Evolutionary conservation across 2,113 vertebrate species (phyloP), one percentile per base, ranked within the genome.

Genomic region (Lamprotornis superbus): DNA sequence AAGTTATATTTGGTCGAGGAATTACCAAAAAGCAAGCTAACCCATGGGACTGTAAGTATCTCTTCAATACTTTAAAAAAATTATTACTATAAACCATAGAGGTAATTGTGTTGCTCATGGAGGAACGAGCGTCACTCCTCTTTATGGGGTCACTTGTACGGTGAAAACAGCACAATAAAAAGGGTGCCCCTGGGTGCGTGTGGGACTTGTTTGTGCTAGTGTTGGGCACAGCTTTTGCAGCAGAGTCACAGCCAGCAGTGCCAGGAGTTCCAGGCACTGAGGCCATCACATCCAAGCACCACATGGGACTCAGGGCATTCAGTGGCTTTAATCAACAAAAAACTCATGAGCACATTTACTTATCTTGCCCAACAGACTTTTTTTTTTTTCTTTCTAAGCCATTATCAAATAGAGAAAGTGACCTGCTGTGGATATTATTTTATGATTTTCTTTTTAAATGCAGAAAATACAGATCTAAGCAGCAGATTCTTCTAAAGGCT

Each of bases 21-120:
- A 15, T 89, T 98, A 44, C 44, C 97, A 40, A 98, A 80, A 89
- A 94, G 64, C 92, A 97, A 70, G 59, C 85, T 98, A 77, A 95
- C 93, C 9, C 61, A 77, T 42, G 56, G 93, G 56, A 84, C 88
- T 46, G 96, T 96, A 92, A 96, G 93, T 64, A 64, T 68, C n/a
- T 47, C 7, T 79, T 60, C 30, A 61, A 49, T 64, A 1, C 8
- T 31, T 39, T 33, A 30, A 2, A 5, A 17, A 24, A 74, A 30
- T n/a, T 0, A 9, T 20, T 35, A 4, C 31, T 79, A 1, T 60
- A 73, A 42, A 31, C 27, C 5, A 1, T 4, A 44, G 60, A 55
- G 19, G 7, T 24, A 53, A 1, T 46, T 60, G 12, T 11, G 23
- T 73, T 85, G n/a, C 40, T 57, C 19, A 3, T 6, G 28, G 39